Conservation (phyloP, 2,888 invertebrate species). For the Thera obeliscata region DNA sequence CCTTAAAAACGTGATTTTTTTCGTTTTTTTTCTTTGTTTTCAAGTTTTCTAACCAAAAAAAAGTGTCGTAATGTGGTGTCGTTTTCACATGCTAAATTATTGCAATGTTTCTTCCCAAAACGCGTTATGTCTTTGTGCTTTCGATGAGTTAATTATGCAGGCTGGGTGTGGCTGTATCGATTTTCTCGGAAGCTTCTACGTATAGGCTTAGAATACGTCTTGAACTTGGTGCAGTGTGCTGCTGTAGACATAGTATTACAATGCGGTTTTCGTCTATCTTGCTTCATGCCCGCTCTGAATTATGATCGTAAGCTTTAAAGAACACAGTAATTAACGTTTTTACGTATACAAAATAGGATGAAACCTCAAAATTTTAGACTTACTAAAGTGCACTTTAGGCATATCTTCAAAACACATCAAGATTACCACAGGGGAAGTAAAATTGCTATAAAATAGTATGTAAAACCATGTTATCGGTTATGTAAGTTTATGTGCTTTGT, state of each 20-base stretch:
- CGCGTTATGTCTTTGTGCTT: conserved; percentile 54
- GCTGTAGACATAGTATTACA: conserved; percentile 62
- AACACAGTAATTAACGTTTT: conserved; percentile 9
- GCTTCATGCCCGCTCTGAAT: conserved; percentile 48
- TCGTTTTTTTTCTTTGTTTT: conserved; percentile 79
- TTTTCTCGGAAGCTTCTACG: conserved; percentile 83
- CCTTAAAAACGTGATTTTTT: conserved; percentile 60
- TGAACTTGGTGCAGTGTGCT: conserved; percentile 73
- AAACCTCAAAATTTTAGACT: conserved; percentile 9
- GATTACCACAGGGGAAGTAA: conserved; percentile 55
- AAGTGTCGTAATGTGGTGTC: conserved; percentile 73
- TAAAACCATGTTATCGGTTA: conserved; percentile 77
- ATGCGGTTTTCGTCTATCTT: conserved; percentile 59
- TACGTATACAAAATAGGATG: conserved; percentile 4
- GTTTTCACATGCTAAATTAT: conserved; percentile 75
- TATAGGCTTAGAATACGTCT: conserved; percentile 76
- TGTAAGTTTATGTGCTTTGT: conserved; percentile 65
- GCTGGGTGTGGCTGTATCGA: conserved; percentile 85
- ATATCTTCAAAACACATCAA: conserved; percentile 28
- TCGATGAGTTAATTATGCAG: conserved; percentile 77
- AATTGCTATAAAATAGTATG: conserved; percentile 68
- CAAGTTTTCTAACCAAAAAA: conserved; percentile 81
- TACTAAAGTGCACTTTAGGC: conserved; percentile 25
- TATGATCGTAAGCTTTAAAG: conserved; percentile 8
- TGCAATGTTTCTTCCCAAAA: conserved; percentile 62